phyloP scores from a whole-genome alignment of 2,888 invertebrate genomes.

The Lycia hirtaria region DNA sequence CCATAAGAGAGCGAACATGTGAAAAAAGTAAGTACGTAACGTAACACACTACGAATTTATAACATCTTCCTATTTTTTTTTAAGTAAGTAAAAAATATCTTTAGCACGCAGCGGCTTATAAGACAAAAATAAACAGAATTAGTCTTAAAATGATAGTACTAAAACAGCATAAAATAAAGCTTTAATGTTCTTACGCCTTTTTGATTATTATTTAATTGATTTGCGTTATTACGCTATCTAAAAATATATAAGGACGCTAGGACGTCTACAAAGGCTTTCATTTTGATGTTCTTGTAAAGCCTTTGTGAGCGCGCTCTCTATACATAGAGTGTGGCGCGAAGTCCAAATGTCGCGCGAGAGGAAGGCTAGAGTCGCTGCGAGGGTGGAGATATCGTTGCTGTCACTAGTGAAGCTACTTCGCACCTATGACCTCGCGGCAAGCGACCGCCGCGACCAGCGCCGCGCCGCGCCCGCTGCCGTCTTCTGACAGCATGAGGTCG shows the following conservation, averaged over 20 bases:
- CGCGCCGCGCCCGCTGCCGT: conserved; percentile 98
- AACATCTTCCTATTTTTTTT: no score
- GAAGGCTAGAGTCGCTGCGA: conserved; percentile 40
- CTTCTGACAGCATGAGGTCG: conserved; percentile 97
- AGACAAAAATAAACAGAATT: conserved; percentile 40
- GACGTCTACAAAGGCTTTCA: background rate
- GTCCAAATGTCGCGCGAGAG: conserved; percentile 38
- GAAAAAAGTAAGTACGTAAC: no score
- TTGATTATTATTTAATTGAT: conserved; percentile 33
- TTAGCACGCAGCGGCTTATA: conserved; percentile 56
- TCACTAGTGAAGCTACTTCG: conserved; percentile 46
- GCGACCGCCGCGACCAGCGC: conserved; percentile 98
- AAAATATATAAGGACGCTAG: background rate
- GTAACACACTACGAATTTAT: no score
- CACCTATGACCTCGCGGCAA: conserved; percentile 79
- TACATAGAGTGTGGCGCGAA: conserved; percentile 40
- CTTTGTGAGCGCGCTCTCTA: conserved; percentile 31
- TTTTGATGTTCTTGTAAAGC: conserved; percentile 24
- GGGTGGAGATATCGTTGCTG: conserved; percentile 49
- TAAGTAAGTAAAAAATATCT: no score
- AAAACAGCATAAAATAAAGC: conserved; percentile 44
- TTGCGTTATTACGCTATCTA: conserved; percentile 21
- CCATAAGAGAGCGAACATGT: conserved; percentile 51
- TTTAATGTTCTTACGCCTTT: conserved; percentile 39
- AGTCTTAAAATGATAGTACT: conserved; percentile 37